phyloP scores from a whole-genome alignment of 2,888 invertebrate species.

The Amphipyra berbera region DNA sequence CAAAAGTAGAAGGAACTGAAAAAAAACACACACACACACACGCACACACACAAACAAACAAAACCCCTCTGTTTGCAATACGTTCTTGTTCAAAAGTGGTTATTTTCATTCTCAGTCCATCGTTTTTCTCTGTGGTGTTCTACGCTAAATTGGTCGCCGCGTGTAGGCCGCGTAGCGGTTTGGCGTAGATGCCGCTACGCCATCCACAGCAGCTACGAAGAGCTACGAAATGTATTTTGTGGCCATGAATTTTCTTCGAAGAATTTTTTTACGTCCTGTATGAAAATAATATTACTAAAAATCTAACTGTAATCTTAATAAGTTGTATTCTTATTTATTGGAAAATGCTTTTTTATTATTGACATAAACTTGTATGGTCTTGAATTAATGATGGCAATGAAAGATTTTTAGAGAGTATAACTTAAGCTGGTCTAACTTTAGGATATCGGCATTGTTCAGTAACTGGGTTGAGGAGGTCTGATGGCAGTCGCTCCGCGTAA shows the following conservation, averaged over 20 bases:
- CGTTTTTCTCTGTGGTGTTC: conserved; percentile 50
- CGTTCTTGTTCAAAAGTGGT: conserved; percentile 41
- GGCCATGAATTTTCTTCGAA: not conserved
- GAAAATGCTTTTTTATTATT: too few relatives aligned
- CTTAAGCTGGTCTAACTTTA: too few relatives aligned
- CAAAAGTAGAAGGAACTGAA: not conserved
- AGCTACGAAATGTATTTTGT: conserved; percentile 60
- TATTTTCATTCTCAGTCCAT: conserved; percentile 42
- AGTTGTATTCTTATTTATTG: too few relatives aligned
- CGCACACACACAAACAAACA: conserved; percentile 6
- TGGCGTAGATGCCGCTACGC: conserved; percentile 74
- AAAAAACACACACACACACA: conserved; percentile 3
- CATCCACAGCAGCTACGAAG: conserved; percentile 62
- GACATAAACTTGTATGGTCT: too few relatives aligned
- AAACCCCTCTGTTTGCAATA: conserved; percentile 3
- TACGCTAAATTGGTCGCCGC: conserved; percentile 68
- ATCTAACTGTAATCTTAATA: too few relatives aligned
- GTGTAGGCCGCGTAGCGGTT: conserved; percentile 71
- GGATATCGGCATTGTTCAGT: too few relatives aligned
- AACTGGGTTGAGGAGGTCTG: too few relatives aligned
- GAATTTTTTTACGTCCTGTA: not conserved
- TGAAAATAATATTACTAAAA: too few relatives aligned
- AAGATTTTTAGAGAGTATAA: too few relatives aligned
- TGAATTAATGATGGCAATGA: too few relatives aligned
- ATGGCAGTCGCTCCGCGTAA: too few relatives aligned